Conservation (phyloP, 2,113 vertebrate genomes). For the Percina caprodes region DNA sequence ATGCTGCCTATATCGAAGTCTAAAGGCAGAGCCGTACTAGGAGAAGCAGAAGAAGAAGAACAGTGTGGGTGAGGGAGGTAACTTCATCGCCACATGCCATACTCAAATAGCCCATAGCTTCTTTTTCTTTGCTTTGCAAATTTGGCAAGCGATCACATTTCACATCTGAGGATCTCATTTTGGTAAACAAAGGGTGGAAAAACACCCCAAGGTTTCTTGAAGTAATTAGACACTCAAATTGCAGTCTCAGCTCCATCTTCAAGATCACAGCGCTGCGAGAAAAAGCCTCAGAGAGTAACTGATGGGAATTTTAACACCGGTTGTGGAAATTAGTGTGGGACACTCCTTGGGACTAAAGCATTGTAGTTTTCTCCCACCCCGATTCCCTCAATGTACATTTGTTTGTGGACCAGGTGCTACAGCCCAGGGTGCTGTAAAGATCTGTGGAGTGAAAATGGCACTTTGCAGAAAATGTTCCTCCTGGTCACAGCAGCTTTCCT, state of each 20-base stretch:
- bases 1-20: constrained; percentile 93
- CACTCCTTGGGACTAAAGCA: constrained; percentile 37
- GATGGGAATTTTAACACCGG: constrained; percentile 38
- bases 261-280: constrained; percentile 39
- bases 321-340: constrained; percentile 48
- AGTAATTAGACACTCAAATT: constrained; percentile 60
- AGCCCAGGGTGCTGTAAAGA: constrained; percentile 26
- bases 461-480: constrained; percentile 51
- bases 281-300: constrained; percentile 41
- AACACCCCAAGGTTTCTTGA: constrained; percentile 47
- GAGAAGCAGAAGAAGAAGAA: constrained; percentile 29
- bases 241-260: constrained; percentile 42
- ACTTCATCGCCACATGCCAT: constrained; percentile 33
- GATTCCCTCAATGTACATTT: constrained; percentile 37
- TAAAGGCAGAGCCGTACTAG: constrained; percentile 94
- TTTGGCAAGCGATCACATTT: constrained; percentile 44
- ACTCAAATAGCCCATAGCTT: constrained; percentile 58
- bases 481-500: constrained; percentile 36
- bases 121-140: constrained; percentile 45
- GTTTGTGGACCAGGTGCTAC: constrained; percentile 22
- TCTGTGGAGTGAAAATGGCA: constrained; percentile 44
- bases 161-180: constrained; percentile 51
- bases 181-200: constrained; percentile 49
- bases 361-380: constrained; percentile 49
- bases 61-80: constrained; percentile 43